Percentiles rank a stretch among this genome's conserved stretches.
These are phyloP conservation scores for Holothuria scabra DNA, from an alignment of 53 echinoderm and acorn worm genomes.

Conservation along the genomic window DNA sequence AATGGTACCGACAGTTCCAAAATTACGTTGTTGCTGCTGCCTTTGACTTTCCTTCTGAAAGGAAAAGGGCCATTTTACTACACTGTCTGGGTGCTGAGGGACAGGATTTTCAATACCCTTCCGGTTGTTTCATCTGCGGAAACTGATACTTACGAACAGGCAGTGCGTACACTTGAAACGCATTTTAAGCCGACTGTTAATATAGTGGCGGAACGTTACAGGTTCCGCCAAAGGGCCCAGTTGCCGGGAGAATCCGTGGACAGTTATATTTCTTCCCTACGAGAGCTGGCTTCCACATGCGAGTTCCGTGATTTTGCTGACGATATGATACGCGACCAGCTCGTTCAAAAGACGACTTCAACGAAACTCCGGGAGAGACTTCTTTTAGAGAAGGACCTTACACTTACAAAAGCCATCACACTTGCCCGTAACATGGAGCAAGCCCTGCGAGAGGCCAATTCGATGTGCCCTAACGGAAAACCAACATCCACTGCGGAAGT, in stretches of 20 bases:
- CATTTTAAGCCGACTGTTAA: constrained; percentile 54
- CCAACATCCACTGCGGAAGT: too few relatives aligned
- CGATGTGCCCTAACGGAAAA: not conserved
- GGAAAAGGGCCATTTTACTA: constrained; percentile 10
- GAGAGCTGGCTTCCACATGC: constrained; percentile 49
- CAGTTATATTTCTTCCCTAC: constrained; percentile 51
- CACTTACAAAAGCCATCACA: constrained; percentile 32
- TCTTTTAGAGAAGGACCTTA: constrained; percentile 47
- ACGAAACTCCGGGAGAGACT: constrained; percentile 44
- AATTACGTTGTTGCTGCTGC: constrained; percentile 29
- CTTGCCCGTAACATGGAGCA: constrained; percentile 43
- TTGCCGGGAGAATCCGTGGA: constrained; percentile 40
- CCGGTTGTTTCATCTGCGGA: not conserved
- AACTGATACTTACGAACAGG: not conserved
- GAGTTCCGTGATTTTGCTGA: constrained; percentile 54
- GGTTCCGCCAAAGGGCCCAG: constrained; percentile 48
- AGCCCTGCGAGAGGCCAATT: constrained; percentile 36
- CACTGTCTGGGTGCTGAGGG: constrained; percentile 1
- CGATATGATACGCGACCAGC: constrained; percentile 63
- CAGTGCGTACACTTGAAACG: constrained; percentile 16
- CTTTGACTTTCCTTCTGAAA: not conserved
- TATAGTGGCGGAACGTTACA: constrained; percentile 57
- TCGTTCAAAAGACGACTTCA: constrained; percentile 54
- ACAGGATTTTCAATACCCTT: not conserved
- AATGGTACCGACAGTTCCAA: constrained; percentile 5